phyloP scores from a whole-genome alignment of 2,888 invertebrate genomes.

The Tiliacea citrago region DNA sequence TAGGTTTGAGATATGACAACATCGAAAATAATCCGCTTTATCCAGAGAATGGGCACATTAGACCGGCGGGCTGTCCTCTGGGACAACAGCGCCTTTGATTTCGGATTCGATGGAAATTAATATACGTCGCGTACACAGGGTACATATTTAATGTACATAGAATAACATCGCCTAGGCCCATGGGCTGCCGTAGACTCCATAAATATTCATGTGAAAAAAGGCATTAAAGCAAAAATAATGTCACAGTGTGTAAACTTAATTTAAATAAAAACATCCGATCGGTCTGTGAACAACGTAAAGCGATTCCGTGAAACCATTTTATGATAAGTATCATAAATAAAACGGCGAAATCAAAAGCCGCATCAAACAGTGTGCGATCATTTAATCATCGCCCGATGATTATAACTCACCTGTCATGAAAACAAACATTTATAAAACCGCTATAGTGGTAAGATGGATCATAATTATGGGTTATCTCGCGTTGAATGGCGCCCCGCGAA shows the following conservation, averaged over 20 bases:
- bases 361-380: constrained; percentile 71
- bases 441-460: constrained; percentile 75
- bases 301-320: constrained; percentile 56
- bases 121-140: constrained; percentile 75
- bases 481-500: constrained; percentile 73
- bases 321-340: constrained; percentile 68
- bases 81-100: constrained; percentile 87
- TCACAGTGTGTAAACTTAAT: constrained; percentile 39
- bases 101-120: constrained; percentile 87
- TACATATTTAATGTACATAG: constrained; percentile 79
- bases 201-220: constrained; percentile 72
- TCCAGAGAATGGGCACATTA: constrained; percentile 85
- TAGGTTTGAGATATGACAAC: constrained; percentile 86
- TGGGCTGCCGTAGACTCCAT: constrained; percentile 50
- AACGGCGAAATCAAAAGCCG: constrained; percentile 66
- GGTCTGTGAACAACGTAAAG: constrained; percentile 31
- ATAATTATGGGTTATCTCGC: constrained; percentile 82
- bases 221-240: constrained; percentile 63
- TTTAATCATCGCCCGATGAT: constrained; percentile 74
- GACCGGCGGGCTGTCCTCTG: constrained; percentile 77
- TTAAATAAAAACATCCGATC: constrained; percentile 54
- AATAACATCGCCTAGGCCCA: constrained; percentile 50
- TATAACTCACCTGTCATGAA: constrained; percentile 83
- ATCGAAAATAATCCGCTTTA: constrained; percentile 88
- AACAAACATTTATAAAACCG: constrained; percentile 83